Conservation (phyloP, 2,797 vertebrate genomes). For the Liasis olivaceus region DNA sequence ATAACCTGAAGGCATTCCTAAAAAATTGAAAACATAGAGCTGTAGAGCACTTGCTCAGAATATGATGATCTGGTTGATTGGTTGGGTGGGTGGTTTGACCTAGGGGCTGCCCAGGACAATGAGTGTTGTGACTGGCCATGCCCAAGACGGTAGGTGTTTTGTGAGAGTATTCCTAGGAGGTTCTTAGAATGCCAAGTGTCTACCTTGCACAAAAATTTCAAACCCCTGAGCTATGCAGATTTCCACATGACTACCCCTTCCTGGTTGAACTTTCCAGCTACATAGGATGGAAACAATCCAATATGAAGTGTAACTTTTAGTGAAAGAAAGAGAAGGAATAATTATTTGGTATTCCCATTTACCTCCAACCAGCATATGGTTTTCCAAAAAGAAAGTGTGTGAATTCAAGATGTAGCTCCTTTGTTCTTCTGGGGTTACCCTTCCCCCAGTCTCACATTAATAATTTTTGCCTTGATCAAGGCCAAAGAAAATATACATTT, state of each 20-base stretch:
- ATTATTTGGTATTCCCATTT: neutral
- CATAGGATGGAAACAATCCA: fast-evolving
- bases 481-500: neutral
- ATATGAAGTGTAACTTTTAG: neutral
- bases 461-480: neutral
- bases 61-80: no score
- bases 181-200: no score
- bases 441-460: neutral
- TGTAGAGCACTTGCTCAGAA: no score
- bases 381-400: neutral
- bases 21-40: no score
- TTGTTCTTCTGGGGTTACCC: neutral
- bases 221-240: neutral
- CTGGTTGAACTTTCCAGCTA: neutral
- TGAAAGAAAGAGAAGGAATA: fast-evolving
- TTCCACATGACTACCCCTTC: no score
- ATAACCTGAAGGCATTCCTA: no score
- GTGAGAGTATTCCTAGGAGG: no score
- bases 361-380: neutral
- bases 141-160: no score
- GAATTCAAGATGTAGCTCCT: neutral
- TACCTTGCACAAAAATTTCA: no score
- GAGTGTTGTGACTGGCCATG: no score
- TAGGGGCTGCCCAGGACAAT: no score
- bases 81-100: no score